These are phyloP conservation scores for Catagonus wagneri DNA, from an alignment of 2,113 vertebrate genomes.

Conservation along the genomic window DNA sequence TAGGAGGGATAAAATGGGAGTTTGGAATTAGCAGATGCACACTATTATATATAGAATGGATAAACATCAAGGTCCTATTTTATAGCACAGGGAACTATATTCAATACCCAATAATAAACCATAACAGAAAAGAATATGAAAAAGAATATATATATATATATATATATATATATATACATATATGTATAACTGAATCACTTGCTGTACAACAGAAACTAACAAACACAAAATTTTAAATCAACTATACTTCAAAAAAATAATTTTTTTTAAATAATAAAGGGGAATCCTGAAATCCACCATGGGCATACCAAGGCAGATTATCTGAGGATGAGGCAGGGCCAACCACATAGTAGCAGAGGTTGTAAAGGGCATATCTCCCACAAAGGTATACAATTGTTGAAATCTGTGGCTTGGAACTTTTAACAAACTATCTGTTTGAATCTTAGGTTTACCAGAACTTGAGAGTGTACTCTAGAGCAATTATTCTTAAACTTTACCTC, in stretches of 20 bases:
- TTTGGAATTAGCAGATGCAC: not conserved
- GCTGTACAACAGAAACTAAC: not conserved
- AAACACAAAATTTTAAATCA: not conserved
- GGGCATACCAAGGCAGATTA: not conserved
- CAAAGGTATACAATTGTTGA: not conserved
- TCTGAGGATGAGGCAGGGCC: not conserved
- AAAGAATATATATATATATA: too few relatives aligned
- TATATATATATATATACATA: not conserved
- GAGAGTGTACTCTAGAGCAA: not conserved
- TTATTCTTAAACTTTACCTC: not conserved
- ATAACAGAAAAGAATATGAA: not conserved
- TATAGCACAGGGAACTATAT: not conserved
- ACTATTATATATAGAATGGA: not conserved
- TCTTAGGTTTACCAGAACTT: not conserved
- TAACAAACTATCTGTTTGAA: not conserved
- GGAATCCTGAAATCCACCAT: not conserved
- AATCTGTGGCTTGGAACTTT: not conserved
- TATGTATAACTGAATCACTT: too few relatives aligned
- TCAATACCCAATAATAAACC: not conserved
- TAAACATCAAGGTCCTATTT: not conserved
- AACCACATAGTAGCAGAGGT: accelerated
- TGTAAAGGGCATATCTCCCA: not conserved
- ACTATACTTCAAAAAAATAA: not conserved
- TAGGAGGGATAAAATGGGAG: not conserved
- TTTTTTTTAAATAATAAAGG: not conserved